Percentiles rank a stretch among this genome's conserved stretches.
phyloP scores from a whole-genome alignment of 2,888 invertebrate genomes.

The Dasypogon diadema region DNA sequence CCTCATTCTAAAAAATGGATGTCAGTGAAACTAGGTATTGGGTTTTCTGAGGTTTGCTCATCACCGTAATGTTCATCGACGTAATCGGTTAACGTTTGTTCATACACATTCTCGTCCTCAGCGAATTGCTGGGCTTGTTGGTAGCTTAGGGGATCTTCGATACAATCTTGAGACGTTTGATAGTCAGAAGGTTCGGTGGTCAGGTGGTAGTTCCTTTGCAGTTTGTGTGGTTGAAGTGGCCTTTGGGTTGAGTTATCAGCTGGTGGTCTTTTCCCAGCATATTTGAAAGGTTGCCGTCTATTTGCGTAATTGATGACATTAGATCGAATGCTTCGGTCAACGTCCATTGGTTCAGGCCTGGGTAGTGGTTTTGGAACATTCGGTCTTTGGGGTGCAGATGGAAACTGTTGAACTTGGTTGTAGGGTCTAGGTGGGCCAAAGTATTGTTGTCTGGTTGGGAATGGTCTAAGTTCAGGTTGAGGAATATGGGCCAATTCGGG shows the following conservation, averaged over 20 bases:
- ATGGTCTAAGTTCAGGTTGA: no score
- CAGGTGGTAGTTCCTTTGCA: conserved; percentile 16
- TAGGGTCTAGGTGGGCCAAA: no score
- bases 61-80: no score
- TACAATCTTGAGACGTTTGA: conserved; percentile 1
- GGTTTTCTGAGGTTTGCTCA: no score
- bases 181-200: not conserved
- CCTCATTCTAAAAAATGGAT: no score
- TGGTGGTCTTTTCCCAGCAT: conserved; percentile 38
- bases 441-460: no score
- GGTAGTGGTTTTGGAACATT: not conserved
- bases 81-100: no score
- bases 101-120: no score
- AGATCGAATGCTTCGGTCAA: not conserved
- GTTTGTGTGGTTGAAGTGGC: conserved; percentile 4
- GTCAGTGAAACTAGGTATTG: no score
- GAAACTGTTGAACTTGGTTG: not conserved
- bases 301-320: not conserved
- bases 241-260: not conserved
- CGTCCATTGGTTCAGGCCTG: conserved; percentile 16
- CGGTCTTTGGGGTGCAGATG: not conserved
- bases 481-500: not conserved
- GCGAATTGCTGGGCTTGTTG: no score
- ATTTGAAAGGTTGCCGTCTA: not conserved
- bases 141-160: no score